These are phyloP conservation scores for Patiria pectinifera DNA, from an alignment of 53 echinoderm and acorn worm species.

Conservation along the genomic window DNA sequence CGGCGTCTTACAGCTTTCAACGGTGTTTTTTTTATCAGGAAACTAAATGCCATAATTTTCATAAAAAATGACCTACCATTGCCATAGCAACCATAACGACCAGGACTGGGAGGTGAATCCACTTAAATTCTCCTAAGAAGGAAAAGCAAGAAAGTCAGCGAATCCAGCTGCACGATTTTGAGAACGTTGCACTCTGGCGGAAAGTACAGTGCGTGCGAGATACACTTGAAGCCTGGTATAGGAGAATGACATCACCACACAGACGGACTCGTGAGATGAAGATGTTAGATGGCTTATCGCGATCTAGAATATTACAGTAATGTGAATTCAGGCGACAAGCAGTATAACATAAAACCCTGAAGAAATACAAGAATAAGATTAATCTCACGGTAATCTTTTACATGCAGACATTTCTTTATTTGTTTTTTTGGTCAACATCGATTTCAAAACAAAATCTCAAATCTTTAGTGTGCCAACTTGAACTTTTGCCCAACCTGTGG, in stretches of 20 bases:
- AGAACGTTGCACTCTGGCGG: neutral
- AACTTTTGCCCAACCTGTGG: no score
- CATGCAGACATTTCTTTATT: no score
- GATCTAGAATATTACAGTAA: no score
- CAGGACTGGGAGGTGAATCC: neutral
- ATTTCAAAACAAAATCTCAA: no score
- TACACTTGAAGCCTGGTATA: neutral
- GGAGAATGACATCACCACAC: neutral
- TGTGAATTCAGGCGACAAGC: no score
- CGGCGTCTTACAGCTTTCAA: neutral
- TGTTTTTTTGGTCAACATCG: no score
- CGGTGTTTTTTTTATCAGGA: neutral
- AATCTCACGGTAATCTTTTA: no score
- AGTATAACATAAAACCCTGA: no score
- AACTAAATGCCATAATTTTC: neutral
- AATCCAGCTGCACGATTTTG: neutral
- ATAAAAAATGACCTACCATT: neutral
- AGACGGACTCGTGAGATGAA: neutral
- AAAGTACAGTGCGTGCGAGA: neutral
- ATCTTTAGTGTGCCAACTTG: no score
- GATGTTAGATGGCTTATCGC: neutral
- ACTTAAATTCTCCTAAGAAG: neutral
- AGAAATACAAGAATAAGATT: no score
- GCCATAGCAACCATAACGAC: neutral
- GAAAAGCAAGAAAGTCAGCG: neutral